Conservation (phyloP, 2,888 invertebrate genomes). For the Biston stratarius region DNA sequence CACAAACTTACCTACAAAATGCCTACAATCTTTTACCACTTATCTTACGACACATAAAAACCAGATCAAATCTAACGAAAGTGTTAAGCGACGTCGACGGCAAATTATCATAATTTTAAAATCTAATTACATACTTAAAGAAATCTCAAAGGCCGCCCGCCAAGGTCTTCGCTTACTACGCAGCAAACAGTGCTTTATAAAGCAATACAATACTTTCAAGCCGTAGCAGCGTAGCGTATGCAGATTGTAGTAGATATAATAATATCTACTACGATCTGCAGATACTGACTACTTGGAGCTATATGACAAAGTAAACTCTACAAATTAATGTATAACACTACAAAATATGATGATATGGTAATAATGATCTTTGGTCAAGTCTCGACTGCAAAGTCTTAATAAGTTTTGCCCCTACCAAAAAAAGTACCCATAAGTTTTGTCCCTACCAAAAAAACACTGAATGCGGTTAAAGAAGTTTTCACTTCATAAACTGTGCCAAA, state of each 20-base stretch:
- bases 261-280: neutral
- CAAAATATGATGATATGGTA: no score
- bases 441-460: no score
- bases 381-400: no score
- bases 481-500: neutral
- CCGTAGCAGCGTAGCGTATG: no score
- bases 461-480: neutral
- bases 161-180: conserved; percentile 32
- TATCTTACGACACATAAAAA: conserved; percentile 15
- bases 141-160: conserved; percentile 29
- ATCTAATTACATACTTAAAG: conserved; percentile 32
- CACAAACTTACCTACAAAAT: neutral
- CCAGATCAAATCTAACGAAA: conserved; percentile 25
- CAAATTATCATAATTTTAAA: conserved; percentile 33
- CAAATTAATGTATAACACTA: no score
- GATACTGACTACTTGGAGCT: no score
- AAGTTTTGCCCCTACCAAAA: no score
- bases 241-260: no score
- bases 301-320: no score
- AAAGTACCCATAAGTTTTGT: no score
- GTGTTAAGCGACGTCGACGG: conserved; percentile 11
- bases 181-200: neutral
- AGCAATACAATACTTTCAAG: conserved; percentile 2
- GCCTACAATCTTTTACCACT: neutral
- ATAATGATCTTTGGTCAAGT: no score